Conservation (phyloP, 2,797 vertebrate genomes). For the Eidolon dupreanum region DNA sequence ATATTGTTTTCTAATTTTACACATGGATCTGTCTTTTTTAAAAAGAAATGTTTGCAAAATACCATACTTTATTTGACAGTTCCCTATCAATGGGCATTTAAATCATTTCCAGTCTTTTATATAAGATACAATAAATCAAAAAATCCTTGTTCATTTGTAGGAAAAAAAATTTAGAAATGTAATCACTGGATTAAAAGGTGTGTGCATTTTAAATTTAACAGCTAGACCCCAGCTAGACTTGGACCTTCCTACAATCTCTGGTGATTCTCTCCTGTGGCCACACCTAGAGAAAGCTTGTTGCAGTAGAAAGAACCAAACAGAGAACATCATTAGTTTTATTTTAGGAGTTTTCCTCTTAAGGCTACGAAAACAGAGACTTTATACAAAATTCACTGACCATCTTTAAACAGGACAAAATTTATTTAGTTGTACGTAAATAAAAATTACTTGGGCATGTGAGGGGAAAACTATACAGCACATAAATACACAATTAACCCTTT, state of each 20-base stretch:
- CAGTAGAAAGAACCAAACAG: neutral
- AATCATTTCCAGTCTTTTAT: neutral
- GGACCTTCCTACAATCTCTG: neutral
- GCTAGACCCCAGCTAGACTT: neutral
- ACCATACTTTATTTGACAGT: neutral
- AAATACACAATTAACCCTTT: slow-evolving; percentile 8
- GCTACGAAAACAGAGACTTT: neutral
- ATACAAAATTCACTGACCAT: slow-evolving; percentile 60
- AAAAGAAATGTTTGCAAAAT: neutral
- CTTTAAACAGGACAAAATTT: slow-evolving; percentile 68
- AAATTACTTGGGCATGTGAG: slow-evolving; percentile 60
- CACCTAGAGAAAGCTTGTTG: neutral
- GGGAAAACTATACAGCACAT: slow-evolving; percentile 37
- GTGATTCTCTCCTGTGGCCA: neutral
- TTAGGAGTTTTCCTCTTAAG: neutral
- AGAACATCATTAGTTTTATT: neutral
- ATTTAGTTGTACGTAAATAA: slow-evolving; percentile 75
- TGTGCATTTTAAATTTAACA: neutral
- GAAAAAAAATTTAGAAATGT: neutral
- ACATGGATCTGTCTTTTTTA: neutral
- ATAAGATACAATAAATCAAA: neutral
- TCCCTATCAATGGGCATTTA: neutral
- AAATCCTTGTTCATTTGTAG: neutral
- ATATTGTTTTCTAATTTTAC: neutral
- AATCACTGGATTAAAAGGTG: neutral